These are phyloP conservation scores for Mylabris sibirica DNA, from an alignment of 2,888 invertebrate genomes.

Conservation along the genomic window DNA sequence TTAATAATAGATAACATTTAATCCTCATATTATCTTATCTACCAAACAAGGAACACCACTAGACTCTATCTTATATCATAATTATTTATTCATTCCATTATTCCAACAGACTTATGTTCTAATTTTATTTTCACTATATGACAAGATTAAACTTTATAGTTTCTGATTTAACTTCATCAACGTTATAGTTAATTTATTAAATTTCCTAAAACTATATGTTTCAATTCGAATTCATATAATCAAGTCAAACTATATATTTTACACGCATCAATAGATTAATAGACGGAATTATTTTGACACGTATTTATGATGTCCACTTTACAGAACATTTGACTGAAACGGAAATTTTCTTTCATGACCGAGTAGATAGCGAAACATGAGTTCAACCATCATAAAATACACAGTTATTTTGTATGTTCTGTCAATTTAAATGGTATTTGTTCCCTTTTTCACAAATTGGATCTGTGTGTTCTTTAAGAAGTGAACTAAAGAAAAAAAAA, in stretches of 20 bases:
- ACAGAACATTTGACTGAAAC: background rate
- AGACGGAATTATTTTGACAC: no score
- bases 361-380: background rate
- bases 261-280: no score
- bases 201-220: background rate
- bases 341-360: background rate
- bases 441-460: background rate
- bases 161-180: slow-evolving; percentile 5
- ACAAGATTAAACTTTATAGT: background rate
- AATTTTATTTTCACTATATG: slow-evolving; percentile 4
- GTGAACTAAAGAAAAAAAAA: background rate
- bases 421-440: background rate
- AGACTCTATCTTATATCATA: slow-evolving; percentile 1
- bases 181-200: background rate
- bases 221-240: no score
- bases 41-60: background rate
- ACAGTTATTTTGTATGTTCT: background rate
- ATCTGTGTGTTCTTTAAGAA: background rate
- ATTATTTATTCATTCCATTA: slow-evolving; percentile 9
- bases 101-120: background rate
- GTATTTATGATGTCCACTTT: background rate
- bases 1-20: slow-evolving; percentile 8
- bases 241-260: no score
- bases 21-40: background rate
- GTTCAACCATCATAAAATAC: background rate